Evolutionary conservation across 2,888 invertebrate genomes (phyloP).

Genomic region (Brenthis daphne): DNA sequence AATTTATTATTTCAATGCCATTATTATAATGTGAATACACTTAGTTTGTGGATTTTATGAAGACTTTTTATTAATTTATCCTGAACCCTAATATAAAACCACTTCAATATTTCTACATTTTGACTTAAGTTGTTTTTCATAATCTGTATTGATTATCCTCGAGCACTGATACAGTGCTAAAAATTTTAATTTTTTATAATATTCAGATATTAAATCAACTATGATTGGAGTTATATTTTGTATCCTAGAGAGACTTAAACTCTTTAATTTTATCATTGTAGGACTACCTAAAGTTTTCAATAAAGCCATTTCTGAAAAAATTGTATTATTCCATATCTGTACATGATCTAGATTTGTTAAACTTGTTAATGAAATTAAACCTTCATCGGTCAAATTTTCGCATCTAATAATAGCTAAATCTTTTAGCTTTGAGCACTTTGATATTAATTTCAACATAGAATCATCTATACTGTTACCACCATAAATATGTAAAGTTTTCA

Average conservation of each 20-base stretch:
- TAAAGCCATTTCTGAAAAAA: conserved; percentile 63
- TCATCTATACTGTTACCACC: conserved; percentile 68
- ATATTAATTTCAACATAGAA: conserved; percentile 57
- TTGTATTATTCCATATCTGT: conserved; percentile 72
- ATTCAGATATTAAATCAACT: conserved; percentile 69
- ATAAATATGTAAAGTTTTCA: conserved; percentile 65
- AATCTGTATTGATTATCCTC: conserved; percentile 64
- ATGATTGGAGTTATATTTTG: conserved; percentile 64
- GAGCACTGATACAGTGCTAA: conserved; percentile 74
- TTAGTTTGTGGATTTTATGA: conserved; percentile 33
- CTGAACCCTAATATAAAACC: conserved; percentile 57
- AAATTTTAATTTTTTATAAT: conserved; percentile 69
- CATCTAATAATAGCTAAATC: conserved; percentile 71
- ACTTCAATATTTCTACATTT: conserved; percentile 74
- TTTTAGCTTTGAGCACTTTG: conserved; percentile 59
- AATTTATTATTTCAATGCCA: conserved; percentile 37
- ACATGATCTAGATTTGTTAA: conserved; percentile 59
- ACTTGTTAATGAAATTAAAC: conserved; percentile 55
- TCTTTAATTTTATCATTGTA: conserved; percentile 56
- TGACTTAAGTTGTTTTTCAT: conserved; percentile 68
- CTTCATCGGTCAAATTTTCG: conserved; percentile 67
- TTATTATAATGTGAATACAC: conserved; percentile 41
- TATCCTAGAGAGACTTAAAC: conserved; percentile 71
- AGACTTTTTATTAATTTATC: conserved; percentile 23
- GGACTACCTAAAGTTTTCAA: conserved; percentile 58